Base-by-base conservation (phyloP, 2,888 invertebrate genomes). In the Sipha maydis region DNA sequence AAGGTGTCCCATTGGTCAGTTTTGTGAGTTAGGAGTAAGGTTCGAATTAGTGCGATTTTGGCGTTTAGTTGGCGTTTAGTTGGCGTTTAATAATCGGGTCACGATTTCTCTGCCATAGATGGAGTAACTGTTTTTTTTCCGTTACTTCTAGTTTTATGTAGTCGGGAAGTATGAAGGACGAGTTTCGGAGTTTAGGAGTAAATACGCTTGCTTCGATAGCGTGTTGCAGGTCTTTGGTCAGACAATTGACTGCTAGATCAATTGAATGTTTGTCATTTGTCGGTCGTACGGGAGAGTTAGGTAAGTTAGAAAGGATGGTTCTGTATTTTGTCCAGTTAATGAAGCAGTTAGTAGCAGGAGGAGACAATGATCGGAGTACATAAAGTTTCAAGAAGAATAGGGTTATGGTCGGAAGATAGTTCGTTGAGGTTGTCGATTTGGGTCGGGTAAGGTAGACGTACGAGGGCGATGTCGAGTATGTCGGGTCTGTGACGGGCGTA, bases 381-480 rank as follows among this genome's bases (percentile, higher is more conserved):
- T 3, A 28, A 19, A 2, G n/a, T 69, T 11, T 83, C 31, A 2
- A 83, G 71, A 48, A 73, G 48, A 1, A 71, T 48, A 0, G 25
- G 31, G 25, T 82, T 82, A n/a, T 82, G 41, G 69, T 69, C 82
- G 4, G 82, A 82, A 4, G 82, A 82, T 8, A 67, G 82, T 67
- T 82, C 82, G 69, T 82, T 82, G 1, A 69, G n/a, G 41, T 82
- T 82, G 0, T 25, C n/a, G 11, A 82, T 67, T 69, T 69, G 31
- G 3, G 38, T 67, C 1, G 11, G 11, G 21, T 38, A 67, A 17
- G 82, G 82, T n/a, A 82, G 0, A 3, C 67, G 34, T 34, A 67
- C 3, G 11, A 82, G 71, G 17, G 83, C 38, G 11, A 83, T 83
- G 48, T 83, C 83, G 0, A 83, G 48, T 41, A 83, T 34, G 69